Percentiles rank a stretch among this genome's conserved stretches.
These are phyloP conservation scores for Bilobella aurantiaca DNA, from an alignment of 1,140 invertebrate genomes.

Conservation along the genomic window DNA sequence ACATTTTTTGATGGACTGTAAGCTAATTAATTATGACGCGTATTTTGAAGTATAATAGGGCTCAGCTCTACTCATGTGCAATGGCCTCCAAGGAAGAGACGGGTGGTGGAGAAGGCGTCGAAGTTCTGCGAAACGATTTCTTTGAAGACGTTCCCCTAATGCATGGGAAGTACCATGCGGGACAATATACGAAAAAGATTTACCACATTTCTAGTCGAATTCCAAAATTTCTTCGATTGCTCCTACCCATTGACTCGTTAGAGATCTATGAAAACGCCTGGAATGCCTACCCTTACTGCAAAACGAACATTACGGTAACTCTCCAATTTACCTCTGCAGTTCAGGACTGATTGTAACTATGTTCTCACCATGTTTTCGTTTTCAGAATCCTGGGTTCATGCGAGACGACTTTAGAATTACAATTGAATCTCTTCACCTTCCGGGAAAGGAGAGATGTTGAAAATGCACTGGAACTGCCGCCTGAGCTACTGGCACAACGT, in stretches of 20 bases:
- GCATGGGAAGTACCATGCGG: slow-evolving; percentile 44
- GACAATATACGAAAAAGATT: slow-evolving; percentile 61
- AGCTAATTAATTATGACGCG: neutral
- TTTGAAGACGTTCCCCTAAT: slow-evolving; percentile 44
- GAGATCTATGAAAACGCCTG: slow-evolving; percentile 98
- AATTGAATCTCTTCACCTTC: slow-evolving; percentile 91
- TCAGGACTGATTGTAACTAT: neutral
- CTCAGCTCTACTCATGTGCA: slow-evolving; percentile 56
- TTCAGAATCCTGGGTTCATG: slow-evolving; percentile 96
- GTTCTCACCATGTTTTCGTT: neutral
- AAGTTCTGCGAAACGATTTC: slow-evolving; percentile 49
- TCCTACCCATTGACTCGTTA: slow-evolving; percentile 89
- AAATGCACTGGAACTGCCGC: slow-evolving; percentile 75
- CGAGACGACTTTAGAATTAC: slow-evolving; percentile 92
- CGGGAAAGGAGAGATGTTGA: slow-evolving; percentile 65
- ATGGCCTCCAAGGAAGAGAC: slow-evolving; percentile 58
- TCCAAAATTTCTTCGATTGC: slow-evolving; percentile 72
- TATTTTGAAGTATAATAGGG: slow-evolving; percentile 48
- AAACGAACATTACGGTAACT: slow-evolving; percentile 80
- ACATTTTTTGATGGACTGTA: neutral
- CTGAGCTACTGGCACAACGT: slow-evolving; percentile 74
- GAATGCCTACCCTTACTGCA: slow-evolving; percentile 99
- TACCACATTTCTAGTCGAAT: slow-evolving; percentile 65
- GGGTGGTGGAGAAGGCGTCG: slow-evolving; percentile 59
- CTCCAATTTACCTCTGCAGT: neutral